Percentiles rank a stretch among this genome's conserved stretches.
phyloP scores from a whole-genome alignment of 2,113 vertebrate genomes.

The Melospiza melodia region DNA sequence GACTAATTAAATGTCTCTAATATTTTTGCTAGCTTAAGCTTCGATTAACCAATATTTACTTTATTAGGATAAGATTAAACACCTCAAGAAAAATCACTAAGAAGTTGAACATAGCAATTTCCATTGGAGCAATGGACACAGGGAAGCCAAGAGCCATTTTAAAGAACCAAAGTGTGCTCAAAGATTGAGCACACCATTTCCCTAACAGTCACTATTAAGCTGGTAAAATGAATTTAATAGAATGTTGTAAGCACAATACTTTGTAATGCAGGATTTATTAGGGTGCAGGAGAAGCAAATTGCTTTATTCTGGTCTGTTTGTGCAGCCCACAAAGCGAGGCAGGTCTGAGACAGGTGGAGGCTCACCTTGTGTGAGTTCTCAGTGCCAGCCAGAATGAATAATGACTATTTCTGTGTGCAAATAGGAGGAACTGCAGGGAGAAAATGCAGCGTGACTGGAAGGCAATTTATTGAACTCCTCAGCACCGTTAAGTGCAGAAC shows the following conservation, averaged over 20 bases:
- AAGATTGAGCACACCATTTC: background rate
- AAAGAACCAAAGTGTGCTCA: background rate
- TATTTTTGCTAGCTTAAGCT: constrained; percentile 2
- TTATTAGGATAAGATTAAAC: constrained; percentile 10
- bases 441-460: background rate
- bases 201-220: background rate
- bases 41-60: constrained; percentile 31
- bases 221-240: background rate
- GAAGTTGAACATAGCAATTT: background rate
- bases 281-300: background rate
- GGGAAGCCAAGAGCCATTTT: background rate
- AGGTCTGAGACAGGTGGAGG: background rate
- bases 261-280: background rate
- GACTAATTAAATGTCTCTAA: constrained; percentile 39
- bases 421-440: background rate
- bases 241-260: background rate
- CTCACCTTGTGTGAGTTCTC: background rate
- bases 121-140: background rate
- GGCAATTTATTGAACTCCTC: background rate
- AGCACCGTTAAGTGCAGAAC: background rate
- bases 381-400: background rate
- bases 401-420: background rate
- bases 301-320: background rate
- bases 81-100: background rate
- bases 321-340: background rate